Evolutionary conservation across 2,113 vertebrate species (phyloP), one percentile per base, ranked within the genome.

Genomic region (Grammomys surdaster): DNA sequence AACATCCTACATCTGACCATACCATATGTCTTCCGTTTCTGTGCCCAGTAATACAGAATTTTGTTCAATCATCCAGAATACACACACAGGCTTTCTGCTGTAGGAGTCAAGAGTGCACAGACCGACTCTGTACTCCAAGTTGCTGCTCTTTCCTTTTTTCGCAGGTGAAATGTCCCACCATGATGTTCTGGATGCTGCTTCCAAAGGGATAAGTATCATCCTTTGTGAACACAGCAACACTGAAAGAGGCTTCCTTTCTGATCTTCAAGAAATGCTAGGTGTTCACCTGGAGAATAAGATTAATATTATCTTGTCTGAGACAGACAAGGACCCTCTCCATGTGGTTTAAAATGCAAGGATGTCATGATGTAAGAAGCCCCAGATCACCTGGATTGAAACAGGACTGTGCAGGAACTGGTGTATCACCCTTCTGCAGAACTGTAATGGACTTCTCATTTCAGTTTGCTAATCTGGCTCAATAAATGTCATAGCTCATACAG

Each of bases 141-240:
- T 12, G 69, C 56, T 94, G 20, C 10, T 77, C 16, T 78, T 96
- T 96, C 78, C 90, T 70, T 40, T 51, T 95, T 91, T 84, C 78
- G 51, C 98, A 99, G 99, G 99, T 90, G 99, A 99, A 97, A 99
- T 99, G 99, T 99, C 99, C 75, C 99, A 99, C 96, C 99, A 99
- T 2, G 99, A 99, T 4, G 98, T 99, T 82, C 98, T 99, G 98
- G 99, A 99, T 96, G 99, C 99, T 2, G 98, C 98, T 48, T 98
- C 99, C 56, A 98, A 96, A 8, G 99, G 99, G 86, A 98, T 98
- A 87, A 99, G 98, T 17, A 99, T 99, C 94, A 98, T 99, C 97
- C 99, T 99, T 85, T 99, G 99, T 86, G 99, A 99, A 67, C 99
- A 99, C 80, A 99, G 99, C 97, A 99, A 99, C 98, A 99, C 99